Evolutionary conservation across 2,113 vertebrate species (phyloP), one percentile per base, ranked within the genome.

Genomic region (Pelvicachromis taeniatus): DNA sequence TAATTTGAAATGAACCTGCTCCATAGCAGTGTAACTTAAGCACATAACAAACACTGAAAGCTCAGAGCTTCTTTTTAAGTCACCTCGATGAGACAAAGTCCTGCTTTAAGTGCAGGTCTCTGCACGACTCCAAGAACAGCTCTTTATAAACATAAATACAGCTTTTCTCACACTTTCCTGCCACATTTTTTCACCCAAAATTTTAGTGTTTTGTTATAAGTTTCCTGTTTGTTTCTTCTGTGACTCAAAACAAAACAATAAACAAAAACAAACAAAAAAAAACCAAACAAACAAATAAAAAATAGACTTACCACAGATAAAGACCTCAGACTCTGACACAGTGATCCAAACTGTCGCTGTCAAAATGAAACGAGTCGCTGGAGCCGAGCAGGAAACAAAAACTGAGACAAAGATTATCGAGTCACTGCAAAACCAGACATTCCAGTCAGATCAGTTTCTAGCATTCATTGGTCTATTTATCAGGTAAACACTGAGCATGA

Each of bases 321-420:
- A 26, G 26, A 31, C 53, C 21, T 21, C 53, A 55, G 21, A 0
- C 0, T 56, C 55, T 23, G 0, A 29, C 54, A 14, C 55, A 58
- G 55, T 58, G 13, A 29, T 29, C 13, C 55, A 58, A 29, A 29
- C 13, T 58, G 23, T 29, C 0, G 0, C 13, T 56, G 0, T 56
- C 23, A 58, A 58, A 56, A 0, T 56, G 23, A 56, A 56, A 56
- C 0, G 0, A 29, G 2, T 5, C 0, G 13, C 7, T 56, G 23
- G 12, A 56, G 0, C 54, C 7, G 26, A 56, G 1, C 7, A 50
- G 48, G 48, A 56, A 56, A 56, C 54, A 29, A 56, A 29, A 29
- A 56, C 55, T 0, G 23, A 16, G 23, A 58, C 13, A 58, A 0
- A 4, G 3, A 58, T 29, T 29, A 58, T 5, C 0, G 0, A 29